Percentiles rank a stretch among this genome's conserved stretches.
Evolutionary conservation across 64 coral and sea anemone genomes (phyloP).

Genomic region (Montipora efflorescens): DNA sequence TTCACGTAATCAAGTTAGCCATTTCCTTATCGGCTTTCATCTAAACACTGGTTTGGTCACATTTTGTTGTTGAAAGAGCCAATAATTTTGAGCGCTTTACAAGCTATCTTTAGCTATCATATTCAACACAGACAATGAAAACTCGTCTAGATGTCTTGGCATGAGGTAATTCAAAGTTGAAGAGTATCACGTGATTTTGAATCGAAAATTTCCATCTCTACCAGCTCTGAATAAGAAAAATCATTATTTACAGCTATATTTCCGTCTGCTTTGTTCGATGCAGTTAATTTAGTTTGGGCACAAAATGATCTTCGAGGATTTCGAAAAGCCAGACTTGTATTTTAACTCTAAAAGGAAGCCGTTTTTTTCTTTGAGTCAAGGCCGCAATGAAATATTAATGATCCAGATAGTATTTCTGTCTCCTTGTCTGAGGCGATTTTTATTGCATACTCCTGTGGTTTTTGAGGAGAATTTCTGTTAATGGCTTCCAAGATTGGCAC

Average conservation of each 20-base stretch:
- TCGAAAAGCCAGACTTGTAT: background rate
- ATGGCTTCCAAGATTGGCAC: conserved; percentile 1
- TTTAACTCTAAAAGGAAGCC: background rate
- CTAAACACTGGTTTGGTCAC: background rate
- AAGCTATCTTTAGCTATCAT: background rate
- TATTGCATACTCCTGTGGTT: conserved; percentile 16
- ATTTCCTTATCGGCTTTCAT: background rate
- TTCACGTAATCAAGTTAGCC: background rate
- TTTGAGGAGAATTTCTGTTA: conserved; percentile 20
- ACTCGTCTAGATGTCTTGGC: background rate
- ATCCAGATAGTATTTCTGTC: conserved; percentile 9
- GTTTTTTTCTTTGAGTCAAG: background rate
- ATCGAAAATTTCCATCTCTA: background rate
- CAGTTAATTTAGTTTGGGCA: background rate
- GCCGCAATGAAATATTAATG: conserved; percentile 45
- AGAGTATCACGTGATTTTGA: background rate
- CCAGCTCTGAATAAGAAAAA: background rate
- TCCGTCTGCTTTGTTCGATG: background rate
- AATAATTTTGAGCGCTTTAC: background rate
- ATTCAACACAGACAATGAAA: background rate
- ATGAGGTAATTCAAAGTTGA: background rate
- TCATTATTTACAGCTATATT: conserved; percentile 7
- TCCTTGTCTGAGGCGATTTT: conserved; percentile 14
- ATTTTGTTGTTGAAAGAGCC: conserved; percentile 15
- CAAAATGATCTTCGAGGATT: background rate